Base-by-base conservation (phyloP, 37 sponge, comb jelly and placozoan genomes). In the Geodia barretti region DNA sequence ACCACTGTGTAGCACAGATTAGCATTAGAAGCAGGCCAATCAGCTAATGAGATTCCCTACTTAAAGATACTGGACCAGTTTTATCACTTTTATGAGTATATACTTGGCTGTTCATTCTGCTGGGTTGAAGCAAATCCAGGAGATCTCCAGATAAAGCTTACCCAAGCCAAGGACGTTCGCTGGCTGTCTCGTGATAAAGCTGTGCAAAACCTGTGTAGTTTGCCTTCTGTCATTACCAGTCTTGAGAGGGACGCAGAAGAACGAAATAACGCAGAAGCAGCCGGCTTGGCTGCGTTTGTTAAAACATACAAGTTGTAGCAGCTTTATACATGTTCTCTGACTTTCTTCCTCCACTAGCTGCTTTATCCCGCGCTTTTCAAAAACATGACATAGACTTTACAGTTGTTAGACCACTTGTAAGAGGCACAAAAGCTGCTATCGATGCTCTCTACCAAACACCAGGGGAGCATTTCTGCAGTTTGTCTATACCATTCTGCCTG, bases 91-190 rank as follows among this genome's bases (percentile, higher is more conserved):
- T 83, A 83, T 39, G 43, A 60, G 4, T 14, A 83, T 74, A n/a
- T n/a, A n/a, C n/a, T 83, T 75, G 8, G 83, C 75, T 74, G 75
- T 83, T 20, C 83, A 65, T 28, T 76, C 75, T n/a, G 75, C 83
- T n/a, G 83, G 83, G 9, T 31, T 83, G 9, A 24, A 76, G 4
- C 24, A 75, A 4, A 71, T 83, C 23, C 83, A 83, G 31, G 83
- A 76, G 67, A 83, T 32, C 83, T 65, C 3, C 39, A 39, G 39
- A 4, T 83, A 3, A 83, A 83, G 41, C 75, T 83, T n/a, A n/a
- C n/a, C n/a, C n/a, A n/a, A n/a, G n/a, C n/a, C n/a, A n/a, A n/a
- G 72, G 82, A 81, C 36, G 82, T 81, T 39, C 24, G 82, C 26
- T 81, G 82, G 82, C 31, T 81, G 62, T 81, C 82, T 11, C 82